A percentile compares a stretch with the other conserved stretches of the same genome.
Evolutionary conservation across 1,140 invertebrate species (phyloP).

Genomic region (Fopius arisanus): DNA sequence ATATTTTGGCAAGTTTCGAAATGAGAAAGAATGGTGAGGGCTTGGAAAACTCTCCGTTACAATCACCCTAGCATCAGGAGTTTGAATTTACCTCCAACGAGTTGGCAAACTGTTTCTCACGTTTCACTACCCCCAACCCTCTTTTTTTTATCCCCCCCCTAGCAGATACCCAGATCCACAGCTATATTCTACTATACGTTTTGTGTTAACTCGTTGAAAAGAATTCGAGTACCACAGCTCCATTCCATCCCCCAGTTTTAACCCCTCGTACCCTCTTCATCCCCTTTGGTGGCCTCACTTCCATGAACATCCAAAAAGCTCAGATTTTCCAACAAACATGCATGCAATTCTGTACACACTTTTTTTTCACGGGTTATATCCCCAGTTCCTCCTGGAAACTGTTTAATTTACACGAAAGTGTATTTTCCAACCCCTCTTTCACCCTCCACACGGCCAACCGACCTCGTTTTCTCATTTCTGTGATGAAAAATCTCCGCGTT

Average conservation of each 20-base stretch:
- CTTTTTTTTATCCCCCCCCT: conserved; percentile 22
- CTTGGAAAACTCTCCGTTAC: neutral
- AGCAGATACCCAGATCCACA: conserved; percentile 19
- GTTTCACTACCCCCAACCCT: neutral
- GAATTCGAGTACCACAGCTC: conserved; percentile 42
- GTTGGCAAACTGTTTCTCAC: conserved; percentile 57
- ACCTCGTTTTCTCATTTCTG: neutral
- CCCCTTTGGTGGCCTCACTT: conserved; percentile 36
- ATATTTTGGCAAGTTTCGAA: conserved; percentile 11
- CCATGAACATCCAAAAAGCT: conserved; percentile 54
- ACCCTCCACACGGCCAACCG: neutral
- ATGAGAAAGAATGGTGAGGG: conserved; percentile 7
- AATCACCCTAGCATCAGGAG: conserved; percentile 27
- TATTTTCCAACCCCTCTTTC: neutral
- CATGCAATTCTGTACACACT: conserved; percentile 8
- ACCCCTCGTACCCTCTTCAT: neutral
- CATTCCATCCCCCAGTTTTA: conserved; percentile 19
- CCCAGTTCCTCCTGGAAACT: conserved; percentile 24
- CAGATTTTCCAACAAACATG: conserved; percentile 46
- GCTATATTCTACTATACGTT: conserved; percentile 28
- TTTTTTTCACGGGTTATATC: neutral
- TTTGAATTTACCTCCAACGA: conserved; percentile 53
- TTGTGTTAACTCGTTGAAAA: conserved; percentile 48
- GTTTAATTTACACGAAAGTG: conserved; percentile 48
- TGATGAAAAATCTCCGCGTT: neutral